Evolutionary conservation across 2,797 vertebrate genomes (phyloP), one percentile per base, ranked within the genome.

Genomic region (Smutsia temminckii): DNA sequence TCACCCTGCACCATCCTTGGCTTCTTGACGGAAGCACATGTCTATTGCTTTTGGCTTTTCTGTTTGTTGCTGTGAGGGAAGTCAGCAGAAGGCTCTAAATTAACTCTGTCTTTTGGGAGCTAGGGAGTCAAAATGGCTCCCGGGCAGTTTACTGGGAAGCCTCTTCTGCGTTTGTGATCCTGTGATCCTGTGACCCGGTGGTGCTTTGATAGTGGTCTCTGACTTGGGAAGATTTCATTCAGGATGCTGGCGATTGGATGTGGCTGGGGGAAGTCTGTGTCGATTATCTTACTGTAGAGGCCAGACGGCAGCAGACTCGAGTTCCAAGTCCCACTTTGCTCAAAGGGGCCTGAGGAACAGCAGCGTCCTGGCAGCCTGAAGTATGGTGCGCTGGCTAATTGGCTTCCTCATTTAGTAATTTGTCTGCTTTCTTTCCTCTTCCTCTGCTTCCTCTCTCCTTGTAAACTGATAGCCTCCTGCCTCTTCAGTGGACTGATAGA

Each of bases 361-460:
- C 92, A 93, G 95, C 75, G 95, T 77, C 66, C 95, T 96, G 97
- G 97, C 97, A 97, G 97, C 94, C 97, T 98, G 95, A 98, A 97
- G 98, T 95, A 94, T 97, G 96, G 96, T 92, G 98, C 98, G 84
- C 96, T 93, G 93, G 93, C 74, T 98, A 98, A 98, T 98, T 98
- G 98, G 98, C 98, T 97, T 98, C 98, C 98, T 98, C 98, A 97
- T 99, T 99, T 98, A 98, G 98, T 98, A 97, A 98, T 99, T 99
- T 99, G 99, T 98, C 99, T 98, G 98, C 98, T 98, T 98, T 98
- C 98, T 98, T 99, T 99, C 98, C 99, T 98, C 98, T 98, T 98
- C 97, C 97, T 98, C 97, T 97, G 98, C 98, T 98, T 98, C 99
- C 98, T 99, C 98, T 97, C 98, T 97, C 98, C 98, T 98, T 98